phyloP scores from a whole-genome alignment of 2,113 vertebrate species.

The Seriola aureovittata region DNA sequence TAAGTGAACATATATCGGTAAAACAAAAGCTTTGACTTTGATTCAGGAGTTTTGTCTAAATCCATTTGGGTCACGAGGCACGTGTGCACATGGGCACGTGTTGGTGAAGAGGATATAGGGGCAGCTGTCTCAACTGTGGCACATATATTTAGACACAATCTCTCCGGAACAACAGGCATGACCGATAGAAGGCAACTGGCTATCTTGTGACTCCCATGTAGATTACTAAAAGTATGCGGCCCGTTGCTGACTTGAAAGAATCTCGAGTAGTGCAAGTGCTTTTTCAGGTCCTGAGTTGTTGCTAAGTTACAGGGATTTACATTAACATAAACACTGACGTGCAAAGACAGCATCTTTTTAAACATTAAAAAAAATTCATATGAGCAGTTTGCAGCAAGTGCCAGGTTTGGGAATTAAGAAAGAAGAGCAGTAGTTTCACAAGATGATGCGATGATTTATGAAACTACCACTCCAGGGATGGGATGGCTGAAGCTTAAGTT shows the following conservation, averaged over 20 bases:
- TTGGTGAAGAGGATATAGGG: constrained; percentile 55
- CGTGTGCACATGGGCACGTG: constrained; percentile 68
- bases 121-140: constrained; percentile 77
- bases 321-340: background rate
- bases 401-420: background rate
- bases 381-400: background rate
- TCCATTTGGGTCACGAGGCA: constrained; percentile 58
- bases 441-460: background rate
- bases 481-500: background rate
- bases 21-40: background rate
- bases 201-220: constrained; percentile 74
- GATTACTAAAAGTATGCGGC: constrained; percentile 66
- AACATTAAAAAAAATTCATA: background rate
- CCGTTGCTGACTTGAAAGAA: constrained; percentile 32
- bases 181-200: constrained; percentile 74
- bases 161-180: constrained; percentile 77
- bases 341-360: background rate
- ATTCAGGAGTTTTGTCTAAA: constrained; percentile 7
- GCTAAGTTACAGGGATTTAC: constrained; percentile 5
- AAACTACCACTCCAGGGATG: background rate
- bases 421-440: background rate
- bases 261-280: constrained; percentile 15
- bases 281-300: constrained; percentile 2
- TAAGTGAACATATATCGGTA: background rate
- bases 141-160: constrained; percentile 82